phyloP scores from a whole-genome alignment of 2,888 invertebrate species.

The Hymenopus coronatus region DNA sequence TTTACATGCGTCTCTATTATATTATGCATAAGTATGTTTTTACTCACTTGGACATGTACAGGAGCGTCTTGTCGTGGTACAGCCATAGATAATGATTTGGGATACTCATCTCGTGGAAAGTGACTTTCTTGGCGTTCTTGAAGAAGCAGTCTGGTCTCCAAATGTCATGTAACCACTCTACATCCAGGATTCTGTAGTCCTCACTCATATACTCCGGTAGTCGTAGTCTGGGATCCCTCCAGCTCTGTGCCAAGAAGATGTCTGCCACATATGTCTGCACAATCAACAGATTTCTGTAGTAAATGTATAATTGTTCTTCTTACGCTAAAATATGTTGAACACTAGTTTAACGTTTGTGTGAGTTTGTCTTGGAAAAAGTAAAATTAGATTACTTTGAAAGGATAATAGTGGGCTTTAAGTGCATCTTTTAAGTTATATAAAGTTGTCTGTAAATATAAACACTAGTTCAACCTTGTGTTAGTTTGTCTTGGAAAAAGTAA shows the following conservation, averaged over 20 bases:
- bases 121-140: slow-evolving; percentile 89
- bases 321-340: too few relatives aligned
- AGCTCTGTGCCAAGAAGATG: slow-evolving; percentile 88
- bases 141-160: slow-evolving; percentile 94
- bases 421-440: too few relatives aligned
- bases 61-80: slow-evolving; percentile 85
- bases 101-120: slow-evolving; percentile 92
- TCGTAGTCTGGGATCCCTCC: slow-evolving; percentile 84
- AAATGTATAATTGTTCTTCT: too few relatives aligned
- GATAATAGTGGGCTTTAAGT: too few relatives aligned
- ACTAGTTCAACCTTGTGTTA: too few relatives aligned
- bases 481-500: too few relatives aligned
- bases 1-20: too few relatives aligned
- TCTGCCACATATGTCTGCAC: slow-evolving; percentile 87
- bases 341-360: too few relatives aligned
- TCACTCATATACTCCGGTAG: slow-evolving; percentile 93
- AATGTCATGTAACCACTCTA: slow-evolving; percentile 85
- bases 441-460: too few relatives aligned
- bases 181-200: slow-evolving; percentile 84
- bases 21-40: too few relatives aligned
- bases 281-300: neutral
- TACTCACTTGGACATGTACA: slow-evolving; percentile 88
- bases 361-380: too few relatives aligned
- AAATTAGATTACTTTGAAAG: too few relatives aligned
- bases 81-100: slow-evolving; percentile 91